Percentiles rank a stretch among this genome's conserved stretches.
These are phyloP conservation scores for Porites lutea DNA, from an alignment of 64 coral and sea anemone genomes.

Conservation along the genomic window DNA sequence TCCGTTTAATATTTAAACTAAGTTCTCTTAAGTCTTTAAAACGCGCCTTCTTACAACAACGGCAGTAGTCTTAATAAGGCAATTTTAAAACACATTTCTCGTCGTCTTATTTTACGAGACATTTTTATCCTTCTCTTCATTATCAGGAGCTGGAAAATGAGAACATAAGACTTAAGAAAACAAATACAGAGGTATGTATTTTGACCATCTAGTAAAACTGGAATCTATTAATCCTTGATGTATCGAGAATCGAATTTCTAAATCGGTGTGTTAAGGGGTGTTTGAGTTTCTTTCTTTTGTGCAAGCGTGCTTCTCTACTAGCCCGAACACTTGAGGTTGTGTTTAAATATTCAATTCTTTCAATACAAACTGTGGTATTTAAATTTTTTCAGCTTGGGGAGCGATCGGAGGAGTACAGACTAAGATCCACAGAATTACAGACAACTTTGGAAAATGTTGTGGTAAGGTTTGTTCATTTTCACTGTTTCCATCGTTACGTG, in stretches of 20 bases:
- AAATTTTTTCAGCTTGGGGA: conserved; percentile 71
- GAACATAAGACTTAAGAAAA: conserved; percentile 39
- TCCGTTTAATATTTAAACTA: not conserved
- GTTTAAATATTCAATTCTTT: no score
- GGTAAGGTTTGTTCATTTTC: conserved; percentile 62
- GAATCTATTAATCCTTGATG: no score
- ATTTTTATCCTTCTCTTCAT: not conserved
- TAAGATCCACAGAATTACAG: conserved; percentile 93
- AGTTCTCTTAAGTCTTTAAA: no score
- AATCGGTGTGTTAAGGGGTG: no score
- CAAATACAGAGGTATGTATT: conserved; percentile 69
- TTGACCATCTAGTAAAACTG: not conserved
- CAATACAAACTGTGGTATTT: not conserved
- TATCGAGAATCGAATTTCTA: no score
- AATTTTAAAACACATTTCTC: no score
- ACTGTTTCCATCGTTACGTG: not conserved
- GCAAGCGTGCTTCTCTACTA: no score
- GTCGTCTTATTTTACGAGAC: not conserved
- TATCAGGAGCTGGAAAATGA: conserved; percentile 56
- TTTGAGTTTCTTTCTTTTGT: no score
- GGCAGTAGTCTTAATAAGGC: no score
- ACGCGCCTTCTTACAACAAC: no score
- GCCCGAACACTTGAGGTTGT: no score
- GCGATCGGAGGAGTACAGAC: conserved; percentile 83
- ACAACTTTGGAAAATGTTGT: conserved; percentile 91